Evolutionary conservation across 2,888 invertebrate genomes (phyloP).

Genomic region (Saturnia pavonia): DNA sequence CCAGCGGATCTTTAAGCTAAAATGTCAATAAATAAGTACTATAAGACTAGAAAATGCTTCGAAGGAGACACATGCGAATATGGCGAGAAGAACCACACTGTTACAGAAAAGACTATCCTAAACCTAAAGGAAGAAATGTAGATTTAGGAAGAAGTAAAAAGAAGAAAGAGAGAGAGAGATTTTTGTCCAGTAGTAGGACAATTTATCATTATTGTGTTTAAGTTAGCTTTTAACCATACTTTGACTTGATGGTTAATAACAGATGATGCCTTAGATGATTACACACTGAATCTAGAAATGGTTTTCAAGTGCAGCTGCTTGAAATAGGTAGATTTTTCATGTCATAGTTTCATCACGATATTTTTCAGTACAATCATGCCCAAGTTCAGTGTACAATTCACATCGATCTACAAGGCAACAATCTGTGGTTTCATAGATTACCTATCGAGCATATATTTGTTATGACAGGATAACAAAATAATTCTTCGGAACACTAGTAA

Average conservation of each 20-base stretch:
- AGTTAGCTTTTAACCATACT: too few species aligned
- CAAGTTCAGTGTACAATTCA: neutral
- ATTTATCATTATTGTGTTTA: neutral
- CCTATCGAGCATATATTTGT: too few species aligned
- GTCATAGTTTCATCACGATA: neutral
- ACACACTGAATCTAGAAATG: too few species aligned
- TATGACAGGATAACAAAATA: neutral
- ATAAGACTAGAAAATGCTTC: neutral
- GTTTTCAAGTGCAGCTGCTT: too few species aligned
- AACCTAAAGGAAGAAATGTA: too few species aligned
- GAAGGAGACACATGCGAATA: neutral
- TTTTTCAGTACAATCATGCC: neutral
- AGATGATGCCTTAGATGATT: too few species aligned
- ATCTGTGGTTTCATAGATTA: neutral
- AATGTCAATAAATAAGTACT: neutral
- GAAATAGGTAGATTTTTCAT: neutral
- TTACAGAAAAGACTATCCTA: neutral
- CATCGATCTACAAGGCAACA: neutral
- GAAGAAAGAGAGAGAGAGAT: neutral
- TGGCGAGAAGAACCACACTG: neutral
- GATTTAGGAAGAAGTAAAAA: neutral
- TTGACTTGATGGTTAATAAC: too few species aligned
- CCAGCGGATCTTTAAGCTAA: neutral
- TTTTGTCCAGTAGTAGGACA: neutral
- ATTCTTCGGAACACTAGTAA: neutral